Percentiles rank a stretch among this genome's conserved stretches.
Evolutionary conservation across 2,888 invertebrate species (phyloP).

Genomic region (Glyphotaelius pellucidus): DNA sequence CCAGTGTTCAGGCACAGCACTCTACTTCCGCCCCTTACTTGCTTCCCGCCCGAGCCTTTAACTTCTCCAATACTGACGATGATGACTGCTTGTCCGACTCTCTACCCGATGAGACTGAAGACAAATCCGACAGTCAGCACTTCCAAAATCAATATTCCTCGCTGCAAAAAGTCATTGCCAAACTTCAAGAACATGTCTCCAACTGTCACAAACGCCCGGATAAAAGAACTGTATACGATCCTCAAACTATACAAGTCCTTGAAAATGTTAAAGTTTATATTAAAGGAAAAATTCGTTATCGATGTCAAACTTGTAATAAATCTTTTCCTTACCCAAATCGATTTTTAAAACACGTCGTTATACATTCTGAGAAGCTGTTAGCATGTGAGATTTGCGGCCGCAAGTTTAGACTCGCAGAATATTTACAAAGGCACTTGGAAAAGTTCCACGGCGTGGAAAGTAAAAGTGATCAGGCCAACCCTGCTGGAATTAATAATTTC

Average conservation of each 20-base stretch:
- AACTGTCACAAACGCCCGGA: background rate
- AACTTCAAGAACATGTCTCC: conserved; percentile 35
- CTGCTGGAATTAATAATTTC: background rate
- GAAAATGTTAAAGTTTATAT: conserved; percentile 6
- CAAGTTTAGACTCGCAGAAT: conserved; percentile 31
- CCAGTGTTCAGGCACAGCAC: conserved; percentile 22
- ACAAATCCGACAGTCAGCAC: conserved; percentile 14
- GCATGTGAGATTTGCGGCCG: conserved; percentile 50
- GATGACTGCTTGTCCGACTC: conserved; percentile 15
- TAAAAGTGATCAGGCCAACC: background rate
- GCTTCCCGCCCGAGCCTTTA: conserved; percentile 10
- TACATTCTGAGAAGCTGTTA: conserved; percentile 30
- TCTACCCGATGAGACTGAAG: background rate
- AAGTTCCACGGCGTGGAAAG: conserved; percentile 29
- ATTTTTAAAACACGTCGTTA: background rate
- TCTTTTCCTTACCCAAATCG: conserved; percentile 11
- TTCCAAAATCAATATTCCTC: conserved; percentile 13
- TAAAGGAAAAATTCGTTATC: conserved; percentile 15
- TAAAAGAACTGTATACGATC: background rate
- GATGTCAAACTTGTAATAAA: conserved; percentile 16
- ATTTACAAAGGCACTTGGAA: conserved; percentile 45
- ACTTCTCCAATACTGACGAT: background rate
- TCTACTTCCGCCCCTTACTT: conserved; percentile 4
- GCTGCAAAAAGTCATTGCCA: conserved; percentile 3
- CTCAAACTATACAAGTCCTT: conserved; percentile 6